A percentile compares a stretch with the other conserved stretches of the same genome.
These are phyloP conservation scores for Anguilla megastoma DNA, from an alignment of 2,797 vertebrate genomes.

Conservation along the genomic window DNA sequence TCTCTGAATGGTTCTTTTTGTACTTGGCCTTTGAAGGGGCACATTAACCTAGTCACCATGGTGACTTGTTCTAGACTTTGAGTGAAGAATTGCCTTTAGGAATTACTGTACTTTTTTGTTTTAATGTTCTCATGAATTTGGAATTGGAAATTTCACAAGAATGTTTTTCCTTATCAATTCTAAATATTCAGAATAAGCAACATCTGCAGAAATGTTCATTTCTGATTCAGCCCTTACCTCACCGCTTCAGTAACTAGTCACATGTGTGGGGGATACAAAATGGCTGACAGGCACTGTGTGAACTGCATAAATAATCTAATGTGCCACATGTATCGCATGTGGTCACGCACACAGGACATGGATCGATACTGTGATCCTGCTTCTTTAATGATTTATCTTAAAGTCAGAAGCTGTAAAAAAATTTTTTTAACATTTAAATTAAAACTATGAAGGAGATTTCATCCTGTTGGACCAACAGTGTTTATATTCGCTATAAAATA, in stretches of 20 bases:
- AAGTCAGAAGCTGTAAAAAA: too few relatives aligned
- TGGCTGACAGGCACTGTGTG: not conserved
- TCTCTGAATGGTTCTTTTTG: constrained; percentile 37
- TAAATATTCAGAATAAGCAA: too few relatives aligned
- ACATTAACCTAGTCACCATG: not conserved
- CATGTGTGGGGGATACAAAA: not conserved
- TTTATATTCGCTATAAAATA: not conserved
- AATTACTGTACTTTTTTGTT: not conserved
- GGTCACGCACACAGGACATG: not conserved
- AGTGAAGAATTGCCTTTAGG: not conserved
- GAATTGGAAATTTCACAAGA: not conserved
- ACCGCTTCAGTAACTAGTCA: too few relatives aligned
- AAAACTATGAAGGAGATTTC: not conserved
- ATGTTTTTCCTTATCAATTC: not conserved
- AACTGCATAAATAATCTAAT: not conserved
- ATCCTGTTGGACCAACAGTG: not conserved
- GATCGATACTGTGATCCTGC: not conserved
- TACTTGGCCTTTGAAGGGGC: not conserved
- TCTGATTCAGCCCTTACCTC: too few relatives aligned
- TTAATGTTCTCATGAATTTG: not conserved
- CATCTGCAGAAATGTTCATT: too few relatives aligned
- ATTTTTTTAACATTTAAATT: too few relatives aligned
- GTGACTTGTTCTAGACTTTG: not conserved
- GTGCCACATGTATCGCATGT: not conserved
- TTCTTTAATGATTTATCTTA: not conserved